These are phyloP conservation scores for Sterrhoptilus dennistouni DNA, from an alignment of 2,113 vertebrate species.

Conservation along the genomic window DNA sequence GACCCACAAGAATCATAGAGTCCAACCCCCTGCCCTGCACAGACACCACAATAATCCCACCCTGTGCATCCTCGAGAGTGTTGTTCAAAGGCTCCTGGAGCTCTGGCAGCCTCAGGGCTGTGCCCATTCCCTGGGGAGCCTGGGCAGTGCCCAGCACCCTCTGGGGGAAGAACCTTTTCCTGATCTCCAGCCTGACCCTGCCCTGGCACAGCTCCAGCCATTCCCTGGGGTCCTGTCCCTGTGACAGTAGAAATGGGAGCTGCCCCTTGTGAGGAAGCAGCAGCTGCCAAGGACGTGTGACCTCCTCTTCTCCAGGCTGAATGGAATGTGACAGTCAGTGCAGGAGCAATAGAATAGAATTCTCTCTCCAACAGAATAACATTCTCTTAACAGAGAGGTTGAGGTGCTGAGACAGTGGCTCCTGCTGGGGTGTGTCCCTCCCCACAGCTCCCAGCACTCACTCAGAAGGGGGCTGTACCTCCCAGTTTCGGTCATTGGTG, in stretches of 20 bases:
- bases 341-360: background rate
- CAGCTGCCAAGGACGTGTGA: background rate
- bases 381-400: background rate
- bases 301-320: too few species aligned
- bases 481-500: conserved; percentile 80
- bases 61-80: fast-evolving
- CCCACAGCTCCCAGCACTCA: background rate
- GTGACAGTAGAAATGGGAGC: background rate
- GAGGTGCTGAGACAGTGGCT: background rate
- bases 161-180: background rate
- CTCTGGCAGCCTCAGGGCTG: fast-evolving
- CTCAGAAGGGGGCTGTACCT: conserved; percentile 55
- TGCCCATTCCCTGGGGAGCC: background rate
- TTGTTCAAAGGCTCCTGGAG: fast-evolving
- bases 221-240: background rate
- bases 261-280: background rate
- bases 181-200: background rate
- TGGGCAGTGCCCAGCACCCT: background rate
- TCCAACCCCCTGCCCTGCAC: background rate
- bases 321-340: background rate
- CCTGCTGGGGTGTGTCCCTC: background rate
- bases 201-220: fast-evolving
- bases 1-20: background rate
- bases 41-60: background rate
- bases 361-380: too few species aligned